phyloP scores from a whole-genome alignment of 2,797 vertebrate genomes.

The Acrossocheilus wenchowensis region DNA sequence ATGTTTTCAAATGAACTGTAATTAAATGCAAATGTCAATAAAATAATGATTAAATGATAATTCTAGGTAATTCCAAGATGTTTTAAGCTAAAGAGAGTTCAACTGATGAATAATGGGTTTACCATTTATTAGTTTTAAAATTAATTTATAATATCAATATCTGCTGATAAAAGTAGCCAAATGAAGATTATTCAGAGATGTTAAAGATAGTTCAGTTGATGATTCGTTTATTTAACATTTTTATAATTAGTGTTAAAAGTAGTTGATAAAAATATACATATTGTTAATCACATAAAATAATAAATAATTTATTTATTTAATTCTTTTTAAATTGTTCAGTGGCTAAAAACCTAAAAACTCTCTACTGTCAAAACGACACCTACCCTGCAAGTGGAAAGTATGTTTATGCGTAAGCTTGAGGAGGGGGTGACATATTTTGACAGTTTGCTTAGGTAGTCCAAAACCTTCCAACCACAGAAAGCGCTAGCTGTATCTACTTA shows the following conservation, averaged over 20 bases:
- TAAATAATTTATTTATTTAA: background rate
- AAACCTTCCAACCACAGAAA: background rate
- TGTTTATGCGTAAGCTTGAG: background rate
- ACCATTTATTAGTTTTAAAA: background rate
- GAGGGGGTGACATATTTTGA: slow-evolving; percentile 23
- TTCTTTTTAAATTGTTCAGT: background rate
- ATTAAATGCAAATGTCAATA: background rate
- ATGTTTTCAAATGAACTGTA: background rate
- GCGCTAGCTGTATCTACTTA: background rate
- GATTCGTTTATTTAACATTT: background rate
- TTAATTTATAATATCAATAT: background rate
- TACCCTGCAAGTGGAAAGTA: background rate
- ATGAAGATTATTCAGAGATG: background rate
- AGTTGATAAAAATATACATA: background rate
- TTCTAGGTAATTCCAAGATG: background rate
- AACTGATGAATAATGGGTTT: background rate
- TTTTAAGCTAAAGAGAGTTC: background rate
- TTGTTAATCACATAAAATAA: background rate
- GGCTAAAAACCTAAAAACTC: background rate
- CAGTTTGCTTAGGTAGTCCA: slow-evolving; percentile 40
- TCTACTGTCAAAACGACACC: slow-evolving; percentile 3
- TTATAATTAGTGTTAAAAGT: background rate
- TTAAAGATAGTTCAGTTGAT: background rate
- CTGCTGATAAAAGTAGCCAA: background rate
- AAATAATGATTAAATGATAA: background rate